These are phyloP conservation scores for Theonella swinhoei DNA, from an alignment of 37 sponge, comb jelly and placozoan species.

Conservation along the genomic window DNA sequence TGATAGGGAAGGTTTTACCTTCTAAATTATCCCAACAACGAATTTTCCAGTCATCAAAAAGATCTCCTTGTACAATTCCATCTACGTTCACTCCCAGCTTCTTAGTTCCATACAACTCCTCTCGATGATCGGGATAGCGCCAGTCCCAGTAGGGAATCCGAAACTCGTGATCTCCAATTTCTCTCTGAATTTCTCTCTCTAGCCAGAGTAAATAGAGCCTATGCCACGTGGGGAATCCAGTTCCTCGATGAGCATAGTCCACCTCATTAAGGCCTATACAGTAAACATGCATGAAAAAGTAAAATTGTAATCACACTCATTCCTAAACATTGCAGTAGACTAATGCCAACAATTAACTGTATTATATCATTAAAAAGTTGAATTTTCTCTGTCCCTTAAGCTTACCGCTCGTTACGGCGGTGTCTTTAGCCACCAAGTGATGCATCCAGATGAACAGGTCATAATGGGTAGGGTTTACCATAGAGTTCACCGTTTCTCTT, in stretches of 20 bases:
- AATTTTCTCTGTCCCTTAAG: no score
- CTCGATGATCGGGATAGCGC: slow-evolving; percentile 23
- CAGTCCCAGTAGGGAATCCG: slow-evolving; percentile 60
- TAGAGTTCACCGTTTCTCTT: not conserved
- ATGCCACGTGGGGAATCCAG: slow-evolving; percentile 60
- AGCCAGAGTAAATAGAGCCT: slow-evolving; percentile 40
- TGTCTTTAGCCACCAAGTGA: not conserved
- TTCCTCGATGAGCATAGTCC: slow-evolving; percentile 52
- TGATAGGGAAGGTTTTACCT: not conserved
- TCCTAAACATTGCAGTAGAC: no score
- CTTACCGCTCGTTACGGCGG: no score
- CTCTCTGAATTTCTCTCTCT: slow-evolving; percentile 58
- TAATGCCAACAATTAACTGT: no score
- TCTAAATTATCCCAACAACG: not conserved
- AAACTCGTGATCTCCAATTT: slow-evolving; percentile 31
- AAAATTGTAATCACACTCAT: no score
- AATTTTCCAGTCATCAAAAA: not conserved
- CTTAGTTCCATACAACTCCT: slow-evolving; percentile 25
- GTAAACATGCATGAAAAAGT: no score
- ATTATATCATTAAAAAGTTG: no score
- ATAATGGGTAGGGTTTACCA: not conserved
- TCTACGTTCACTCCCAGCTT: slow-evolving; percentile 33
- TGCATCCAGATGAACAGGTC: not conserved
- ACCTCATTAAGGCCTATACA: no score
- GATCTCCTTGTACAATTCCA: not conserved